Conservation (phyloP, 2,797 vertebrate genomes). For the Acridotheres tristis region DNA sequence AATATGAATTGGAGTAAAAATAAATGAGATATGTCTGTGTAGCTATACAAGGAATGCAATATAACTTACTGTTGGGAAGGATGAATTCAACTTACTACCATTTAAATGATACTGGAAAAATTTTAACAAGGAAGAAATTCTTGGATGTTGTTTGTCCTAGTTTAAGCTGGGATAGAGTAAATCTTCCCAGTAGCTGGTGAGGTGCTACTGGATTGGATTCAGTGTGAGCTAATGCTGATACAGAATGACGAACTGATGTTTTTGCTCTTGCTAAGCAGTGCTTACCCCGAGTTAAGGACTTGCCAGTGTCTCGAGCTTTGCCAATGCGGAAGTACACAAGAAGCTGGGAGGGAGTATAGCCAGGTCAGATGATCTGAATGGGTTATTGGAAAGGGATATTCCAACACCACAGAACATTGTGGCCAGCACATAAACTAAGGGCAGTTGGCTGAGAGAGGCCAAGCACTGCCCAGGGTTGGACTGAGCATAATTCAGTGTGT, state of each 20-base stretch:
- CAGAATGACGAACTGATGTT: no score
- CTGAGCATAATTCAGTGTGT: neutral
- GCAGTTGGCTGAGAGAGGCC: neutral
- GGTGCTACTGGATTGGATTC: neutral
- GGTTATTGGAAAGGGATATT: neutral
- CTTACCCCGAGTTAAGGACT: neutral
- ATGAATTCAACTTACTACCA: neutral
- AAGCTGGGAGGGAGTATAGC: neutral
- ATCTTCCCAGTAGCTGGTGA: neutral
- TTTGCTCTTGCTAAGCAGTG: neutral
- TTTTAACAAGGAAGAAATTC: neutral
- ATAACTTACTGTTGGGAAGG: neutral
- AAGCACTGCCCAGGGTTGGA: neutral
- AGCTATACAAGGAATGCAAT: neutral
- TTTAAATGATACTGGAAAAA: neutral
- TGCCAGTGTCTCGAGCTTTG: neutral
- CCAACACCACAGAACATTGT: neutral
- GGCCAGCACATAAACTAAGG: neutral
- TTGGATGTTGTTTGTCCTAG: neutral
- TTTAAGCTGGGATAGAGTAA: neutral
- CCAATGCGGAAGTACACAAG: no score
- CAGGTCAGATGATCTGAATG: neutral
- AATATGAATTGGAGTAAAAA: neutral
- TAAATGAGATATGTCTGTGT: neutral
- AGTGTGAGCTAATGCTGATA: no score